Evolutionary conservation across 2,797 vertebrate species (phyloP), one percentile per base, ranked within the genome.

Genomic region (Halcyon chelicuti): DNA sequence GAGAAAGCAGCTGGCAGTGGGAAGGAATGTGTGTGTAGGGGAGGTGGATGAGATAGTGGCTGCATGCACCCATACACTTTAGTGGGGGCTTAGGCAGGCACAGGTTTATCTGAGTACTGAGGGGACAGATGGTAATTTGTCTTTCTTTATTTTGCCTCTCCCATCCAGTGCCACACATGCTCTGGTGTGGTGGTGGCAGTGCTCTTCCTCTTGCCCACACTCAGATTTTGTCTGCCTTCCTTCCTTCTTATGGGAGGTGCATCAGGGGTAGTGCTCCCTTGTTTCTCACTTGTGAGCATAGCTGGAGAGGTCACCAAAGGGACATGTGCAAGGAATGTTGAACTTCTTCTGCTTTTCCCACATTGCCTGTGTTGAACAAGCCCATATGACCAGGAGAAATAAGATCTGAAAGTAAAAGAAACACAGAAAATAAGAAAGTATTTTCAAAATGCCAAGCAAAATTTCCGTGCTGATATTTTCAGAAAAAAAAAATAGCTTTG

Each of bases 221-320:
- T 12, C 35, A 37, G 21, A 33, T 31, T 58, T 51, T 35, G 31
- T 19, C 28, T 78, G 31, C 52, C 33, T 73, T 74, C 7, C 13
- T 5, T 18, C 6, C 4, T 8, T 35, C 57, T 44, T 25, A 21
- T 1, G 25, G 54, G 42, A 82, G 10, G 39, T 20, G 23, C 66
- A 63, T 51, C 39, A 66, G 46, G 15, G 29, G 14, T 25, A n/a
- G 20, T 1, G 1, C 18, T 71, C 4, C 17, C 20, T 4, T 0
- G 1, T 51, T 78, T 82, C 25, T 44, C 67, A 46, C 62, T 44
- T n/a, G 18, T 58, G 37, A 67, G 28, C 12, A 11, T 3, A 61
- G 29, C 42, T 62, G 42, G 33, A 62, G 26, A 13, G 35, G 29
- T n/a, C n/a, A 71, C 33, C 15, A 44, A 44, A 55, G 62, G 33